Percentiles rank a stretch among this genome's conserved stretches.
These are phyloP conservation scores for Hypolimnas misippus DNA, from an alignment of 2,888 invertebrate genomes.

Conservation along the genomic window DNA sequence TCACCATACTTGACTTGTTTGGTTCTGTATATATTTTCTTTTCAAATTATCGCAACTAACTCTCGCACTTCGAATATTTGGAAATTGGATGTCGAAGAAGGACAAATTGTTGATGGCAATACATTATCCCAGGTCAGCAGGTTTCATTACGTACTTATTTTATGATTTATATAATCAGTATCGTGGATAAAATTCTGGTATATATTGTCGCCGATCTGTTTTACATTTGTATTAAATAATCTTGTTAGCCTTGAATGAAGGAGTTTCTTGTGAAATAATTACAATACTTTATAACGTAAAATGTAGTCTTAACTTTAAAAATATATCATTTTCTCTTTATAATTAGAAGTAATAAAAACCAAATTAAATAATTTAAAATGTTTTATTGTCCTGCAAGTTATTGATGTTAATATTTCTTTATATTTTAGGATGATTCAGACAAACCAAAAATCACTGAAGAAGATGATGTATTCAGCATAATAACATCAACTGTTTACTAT, in stretches of 20 bases:
- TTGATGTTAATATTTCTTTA: not conserved
- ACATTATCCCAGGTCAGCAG: constrained; percentile 81
- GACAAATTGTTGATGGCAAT: constrained; percentile 88
- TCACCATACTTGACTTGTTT: constrained; percentile 85
- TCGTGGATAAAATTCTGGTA: constrained; percentile 32
- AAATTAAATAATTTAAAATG: not conserved
- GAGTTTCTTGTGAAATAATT: constrained; percentile 22
- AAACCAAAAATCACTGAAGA: constrained; percentile 79
- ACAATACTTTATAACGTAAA: constrained; percentile 4
- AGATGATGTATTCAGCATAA: constrained; percentile 90
- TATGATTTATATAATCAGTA: constrained; percentile 42
- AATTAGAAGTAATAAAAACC: not conserved
- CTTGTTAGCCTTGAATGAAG: constrained; percentile 42
- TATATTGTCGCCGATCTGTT: constrained; percentile 24
- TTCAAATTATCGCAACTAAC: constrained; percentile 89
- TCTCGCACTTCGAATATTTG: constrained; percentile 93
- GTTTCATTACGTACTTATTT: constrained; percentile 16
- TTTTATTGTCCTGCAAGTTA: not conserved
- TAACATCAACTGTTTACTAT: constrained; percentile 88
- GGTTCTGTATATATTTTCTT: constrained; percentile 88
- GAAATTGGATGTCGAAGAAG: constrained; percentile 91
- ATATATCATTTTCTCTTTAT: constrained; percentile 3
- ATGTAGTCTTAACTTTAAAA: not conserved
- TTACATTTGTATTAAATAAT: constrained; percentile 33
- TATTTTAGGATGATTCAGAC: constrained; percentile 71